Conservation (phyloP, 1,140 invertebrate species). For the Calephelis virginiensis region DNA sequence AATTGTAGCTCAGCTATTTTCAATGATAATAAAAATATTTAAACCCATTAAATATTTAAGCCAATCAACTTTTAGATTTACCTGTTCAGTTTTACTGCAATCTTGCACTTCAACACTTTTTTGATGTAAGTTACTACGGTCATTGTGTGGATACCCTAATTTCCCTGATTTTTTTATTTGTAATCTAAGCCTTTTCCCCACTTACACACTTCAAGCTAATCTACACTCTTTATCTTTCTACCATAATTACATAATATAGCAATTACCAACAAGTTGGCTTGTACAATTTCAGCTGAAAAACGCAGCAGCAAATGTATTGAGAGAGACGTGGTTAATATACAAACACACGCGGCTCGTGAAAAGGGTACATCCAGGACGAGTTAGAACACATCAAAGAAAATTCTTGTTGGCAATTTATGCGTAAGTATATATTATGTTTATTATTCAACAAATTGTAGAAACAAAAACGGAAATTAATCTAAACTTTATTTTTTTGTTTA, state of each 20-base stretch:
- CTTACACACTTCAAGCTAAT: conserved; percentile 10
- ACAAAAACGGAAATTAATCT: too few species aligned
- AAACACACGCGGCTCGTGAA: conserved; percentile 99
- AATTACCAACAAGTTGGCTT: conserved; percentile 20
- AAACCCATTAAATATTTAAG: too few species aligned
- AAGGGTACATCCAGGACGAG: conserved; percentile 95
- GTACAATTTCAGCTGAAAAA: conserved; percentile 94
- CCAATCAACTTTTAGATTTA: too few species aligned
- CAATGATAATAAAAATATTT: too few species aligned
- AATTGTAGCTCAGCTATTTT: too few species aligned
- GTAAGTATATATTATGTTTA: conserved; percentile 82
- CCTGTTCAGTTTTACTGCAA: too few species aligned
- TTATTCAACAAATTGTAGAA: too few species aligned
- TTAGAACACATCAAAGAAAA: conserved; percentile 98
- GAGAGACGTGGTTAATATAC: conserved; percentile 99
- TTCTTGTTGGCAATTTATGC: conserved; percentile 99
- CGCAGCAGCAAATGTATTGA: conserved; percentile 98
- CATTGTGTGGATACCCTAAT: too few species aligned
- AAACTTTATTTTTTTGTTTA: too few species aligned
- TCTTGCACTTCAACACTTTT: too few species aligned
- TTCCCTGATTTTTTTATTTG: neutral
- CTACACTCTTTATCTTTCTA: neutral
- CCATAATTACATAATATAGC: neutral
- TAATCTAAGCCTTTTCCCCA: neutral
- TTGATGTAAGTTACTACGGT: too few species aligned